These are phyloP conservation scores for Procambarus virginalis DNA, from an alignment of 1,140 invertebrate species.

Conservation along the genomic window DNA sequence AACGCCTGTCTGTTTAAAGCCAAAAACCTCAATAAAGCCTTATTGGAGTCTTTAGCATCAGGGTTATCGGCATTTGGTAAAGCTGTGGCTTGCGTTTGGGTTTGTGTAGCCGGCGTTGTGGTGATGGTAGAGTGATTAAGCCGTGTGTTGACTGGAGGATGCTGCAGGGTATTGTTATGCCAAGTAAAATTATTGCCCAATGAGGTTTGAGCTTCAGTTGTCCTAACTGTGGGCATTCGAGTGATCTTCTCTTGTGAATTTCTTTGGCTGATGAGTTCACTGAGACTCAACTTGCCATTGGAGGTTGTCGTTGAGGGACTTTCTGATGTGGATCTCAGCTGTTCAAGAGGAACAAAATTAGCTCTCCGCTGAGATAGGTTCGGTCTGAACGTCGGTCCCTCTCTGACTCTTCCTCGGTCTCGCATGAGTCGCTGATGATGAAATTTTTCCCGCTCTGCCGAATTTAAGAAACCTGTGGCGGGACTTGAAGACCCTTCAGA, in stretches of 20 bases:
- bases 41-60: not conserved
- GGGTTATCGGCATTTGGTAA: not conserved
- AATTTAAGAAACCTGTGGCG: not conserved
- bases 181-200: not conserved
- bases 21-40: constrained; percentile 16
- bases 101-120: not conserved
- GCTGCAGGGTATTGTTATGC: not conserved
- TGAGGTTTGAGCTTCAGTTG: not conserved
- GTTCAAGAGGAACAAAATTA: not conserved
- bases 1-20: constrained; percentile 24
- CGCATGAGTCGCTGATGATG: constrained; percentile 18
- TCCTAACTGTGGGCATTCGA: not conserved
- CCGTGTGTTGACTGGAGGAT: not conserved
- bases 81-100: not conserved
- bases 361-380: not conserved
- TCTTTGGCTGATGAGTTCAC: constrained; percentile 33
- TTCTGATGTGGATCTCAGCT: not conserved
- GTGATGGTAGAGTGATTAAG: not conserved
- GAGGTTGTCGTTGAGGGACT: not conserved
- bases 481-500: not conserved
- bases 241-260: not conserved
- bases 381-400: not conserved
- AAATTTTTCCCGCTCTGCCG: constrained; percentile 28
- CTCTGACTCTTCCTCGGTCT: not conserved
- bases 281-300: constrained; percentile 29